Base-by-base conservation (phyloP, 1,140 invertebrate genomes). In the Penaeus indicus region DNA sequence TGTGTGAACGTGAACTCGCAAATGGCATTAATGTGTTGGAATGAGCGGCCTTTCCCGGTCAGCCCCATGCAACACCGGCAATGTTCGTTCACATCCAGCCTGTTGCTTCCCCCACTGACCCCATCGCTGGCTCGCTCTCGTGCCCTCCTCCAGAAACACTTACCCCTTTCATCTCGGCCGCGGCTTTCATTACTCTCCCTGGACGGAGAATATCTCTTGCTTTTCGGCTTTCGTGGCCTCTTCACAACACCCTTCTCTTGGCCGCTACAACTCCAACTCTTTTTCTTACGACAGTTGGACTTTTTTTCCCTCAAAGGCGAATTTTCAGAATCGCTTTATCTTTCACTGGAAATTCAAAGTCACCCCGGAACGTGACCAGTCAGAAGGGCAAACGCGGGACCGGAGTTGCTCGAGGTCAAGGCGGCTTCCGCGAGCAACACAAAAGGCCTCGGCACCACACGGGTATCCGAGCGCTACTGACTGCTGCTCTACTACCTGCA, bases 401-500 rank as follows among this genome's bases (percentile, higher is more conserved):
- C 72, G 84, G 62, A 61, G 72, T 62, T 85, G 75, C 75, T 75
- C 72, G 63, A 85, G 84, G 84, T 54, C 84, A 75, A 85, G 84
- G 84, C 69, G n/a, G 42, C 27, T 75, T 75, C 42, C 27, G 72
- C 21, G 78, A 81, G 85, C 85, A 19, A 81, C 85, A 63, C 60
- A 79, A 64, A 72, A 69, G 78, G 81, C 85, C 85, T 78, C 84
- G 79, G 62, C 85, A 87, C 85, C 85, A 82, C 85, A 87, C 85
- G 61, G 85, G 78, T 79, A 87, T 87, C 85, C 78, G 85, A 82
- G 85, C 79, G 77, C 85, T 81, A 87, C 85, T 87, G 85, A 79
- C 85, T 87, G 85, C 85, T 87, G 85, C 85, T 87, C 79, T 69
- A 87, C 85, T 87, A 87, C 85, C 85, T 87, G 85, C 85, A 87